Conservation (phyloP, 2,113 vertebrate species). For the Zingel zingel region DNA sequence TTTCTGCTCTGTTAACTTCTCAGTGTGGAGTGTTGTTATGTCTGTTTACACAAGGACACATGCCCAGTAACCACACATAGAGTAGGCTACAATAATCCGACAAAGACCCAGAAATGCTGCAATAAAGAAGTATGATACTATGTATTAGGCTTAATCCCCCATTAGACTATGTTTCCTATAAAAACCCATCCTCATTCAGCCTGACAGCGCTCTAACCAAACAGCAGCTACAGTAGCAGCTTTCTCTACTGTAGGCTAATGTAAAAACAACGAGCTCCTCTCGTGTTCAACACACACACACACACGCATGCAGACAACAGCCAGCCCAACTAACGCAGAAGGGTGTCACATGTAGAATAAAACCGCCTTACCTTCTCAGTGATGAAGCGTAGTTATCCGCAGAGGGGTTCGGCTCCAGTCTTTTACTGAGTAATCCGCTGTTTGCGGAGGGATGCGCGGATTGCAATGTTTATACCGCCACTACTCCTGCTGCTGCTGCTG, state of each 20-base stretch:
- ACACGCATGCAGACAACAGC: slow-evolving; percentile 21
- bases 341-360: slow-evolving; percentile 41
- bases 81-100: slow-evolving; percentile 9
- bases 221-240: slow-evolving; percentile 19
- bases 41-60: slow-evolving; percentile 31
- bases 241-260: slow-evolving; percentile 9
- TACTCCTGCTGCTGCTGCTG: slow-evolving; percentile 84
- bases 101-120: slow-evolving; percentile 4
- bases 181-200: slow-evolving; percentile 6
- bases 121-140: not conserved
- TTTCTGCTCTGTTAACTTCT: slow-evolving; percentile 1
- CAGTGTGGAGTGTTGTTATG: slow-evolving; percentile 5
- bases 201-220: not conserved
- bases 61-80: not conserved
- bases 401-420: slow-evolving; percentile 47
- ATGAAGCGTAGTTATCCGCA: slow-evolving; percentile 59
- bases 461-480: slow-evolving; percentile 77
- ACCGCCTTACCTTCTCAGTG: slow-evolving; percentile 79
- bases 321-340: slow-evolving; percentile 22
- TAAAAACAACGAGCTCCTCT: slow-evolving; percentile 17
- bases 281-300: slow-evolving; percentile 27
- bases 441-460: slow-evolving; percentile 12
- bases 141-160: not conserved
- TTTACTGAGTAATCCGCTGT: not conserved
- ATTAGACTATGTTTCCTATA: not conserved